Evolutionary conservation across 1,140 invertebrate genomes (phyloP), one percentile per base, ranked within the genome.

Genomic region (Mesaphorura yosii): DNA sequence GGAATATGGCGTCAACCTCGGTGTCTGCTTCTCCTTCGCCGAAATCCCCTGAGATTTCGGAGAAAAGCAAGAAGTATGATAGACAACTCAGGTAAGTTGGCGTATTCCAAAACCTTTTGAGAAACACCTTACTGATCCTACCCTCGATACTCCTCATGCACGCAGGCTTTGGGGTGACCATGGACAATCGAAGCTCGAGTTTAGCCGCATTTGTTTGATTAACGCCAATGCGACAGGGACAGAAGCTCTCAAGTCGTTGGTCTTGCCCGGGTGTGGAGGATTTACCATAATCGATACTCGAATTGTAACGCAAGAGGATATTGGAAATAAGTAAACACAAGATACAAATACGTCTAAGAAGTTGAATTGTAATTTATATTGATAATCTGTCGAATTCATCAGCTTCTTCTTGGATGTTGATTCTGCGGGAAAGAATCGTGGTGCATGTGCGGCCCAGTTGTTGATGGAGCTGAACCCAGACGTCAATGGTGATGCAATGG

Each of bases 111-210:
- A 34, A 34, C 31, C n/a, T 10, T 10, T 10, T 34, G 10, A 34
- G n/a, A 34, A 34, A n/a, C n/a, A n/a, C n/a, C n/a, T n/a, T n/a
- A 49, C 28, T 10, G 25, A 38, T 28, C 27, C n/a, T 26, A 10
- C 25, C 17, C 28, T 37, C 15, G 15, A 12, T 47, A 7, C 6
- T 47, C 10, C 29, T 25, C 15, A 37, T 47, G 29, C 6, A 6
- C 4, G 39, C 60, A 83, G 92, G 68, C 76, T 98, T 64, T 98
- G 95, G 95, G 93, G 93, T 53, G 93, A 98, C 69, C 88, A 96
- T 74, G 95, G 95, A 1, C 95, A 98, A 72, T 68, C 76, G 52
- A 75, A 83, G 7, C 72, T 98, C 37, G 93, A 97, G 76, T 74
- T 74, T 47, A 82, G 89, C 25, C 83, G 88, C 70, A 78, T 98